Percentiles rank a stretch among this genome's conserved stretches.
phyloP scores from a whole-genome alignment of 2,113 vertebrate genomes.

The Naja naja region DNA sequence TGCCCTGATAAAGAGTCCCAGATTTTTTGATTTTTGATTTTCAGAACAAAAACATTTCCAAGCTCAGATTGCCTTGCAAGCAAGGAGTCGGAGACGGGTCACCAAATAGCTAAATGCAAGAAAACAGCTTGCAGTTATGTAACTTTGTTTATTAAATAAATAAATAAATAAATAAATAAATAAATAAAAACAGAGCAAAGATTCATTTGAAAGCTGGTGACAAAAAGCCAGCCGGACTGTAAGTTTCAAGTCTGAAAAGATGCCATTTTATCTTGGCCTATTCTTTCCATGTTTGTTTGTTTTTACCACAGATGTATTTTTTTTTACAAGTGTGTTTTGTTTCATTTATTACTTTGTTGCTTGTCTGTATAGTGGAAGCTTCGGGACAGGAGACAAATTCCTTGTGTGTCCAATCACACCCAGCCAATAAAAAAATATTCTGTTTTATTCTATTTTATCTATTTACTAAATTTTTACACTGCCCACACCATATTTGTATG shows the following conservation, averaged over 20 bases:
- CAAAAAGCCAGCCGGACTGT: conserved; percentile 14
- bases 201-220: conserved; percentile 28
- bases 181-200: conserved; percentile 1
- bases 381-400: not conserved
- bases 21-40: conserved; percentile 25
- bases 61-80: conserved; percentile 35
- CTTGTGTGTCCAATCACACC: not conserved
- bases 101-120: conserved; percentile 59
- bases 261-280: not conserved
- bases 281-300: not conserved
- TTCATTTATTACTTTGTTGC: not conserved
- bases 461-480: not conserved
- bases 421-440: not conserved
- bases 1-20: conserved; percentile 42
- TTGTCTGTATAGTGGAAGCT: not conserved
- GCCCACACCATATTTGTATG: too few relatives aligned
- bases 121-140: conserved; percentile 57
- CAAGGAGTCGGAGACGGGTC: conserved; percentile 33
- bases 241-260: not conserved
- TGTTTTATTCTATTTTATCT: not conserved
- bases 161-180: too few relatives aligned
- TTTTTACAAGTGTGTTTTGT: too few relatives aligned
- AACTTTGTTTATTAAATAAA: conserved; percentile 49
- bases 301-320: not conserved
- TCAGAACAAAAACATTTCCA: conserved; percentile 42